These are phyloP conservation scores for Isotomurus palustris DNA, from an alignment of 2,888 invertebrate species.

Conservation along the genomic window DNA sequence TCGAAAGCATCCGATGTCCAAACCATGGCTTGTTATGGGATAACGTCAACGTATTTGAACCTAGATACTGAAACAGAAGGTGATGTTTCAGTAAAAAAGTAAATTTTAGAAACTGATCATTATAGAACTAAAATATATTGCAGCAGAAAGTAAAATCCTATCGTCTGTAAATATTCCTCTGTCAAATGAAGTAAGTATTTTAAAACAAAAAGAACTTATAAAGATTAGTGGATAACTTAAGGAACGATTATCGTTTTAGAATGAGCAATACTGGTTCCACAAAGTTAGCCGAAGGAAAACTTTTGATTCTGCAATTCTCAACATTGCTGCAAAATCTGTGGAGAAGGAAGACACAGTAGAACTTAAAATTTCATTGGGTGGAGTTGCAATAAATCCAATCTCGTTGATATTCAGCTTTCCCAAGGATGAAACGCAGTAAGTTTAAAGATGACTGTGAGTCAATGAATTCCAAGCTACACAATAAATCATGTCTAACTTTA, in stretches of 20 bases:
- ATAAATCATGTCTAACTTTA: no score
- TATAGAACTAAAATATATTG: no score
- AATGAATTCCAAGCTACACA: no score
- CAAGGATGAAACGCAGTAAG: no score
- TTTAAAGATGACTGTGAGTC: no score
- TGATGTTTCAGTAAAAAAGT: no score
- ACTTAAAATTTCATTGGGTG: conserved; percentile 17
- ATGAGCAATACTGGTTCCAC: conserved; percentile 74
- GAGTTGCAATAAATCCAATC: conserved; percentile 14
- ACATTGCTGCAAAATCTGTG: conserved; percentile 65
- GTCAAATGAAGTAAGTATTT: conserved; percentile 5
- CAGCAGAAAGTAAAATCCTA: no score
- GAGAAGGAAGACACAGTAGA: neutral
- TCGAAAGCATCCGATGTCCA: conserved; percentile 87
- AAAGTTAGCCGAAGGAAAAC: conserved; percentile 88
- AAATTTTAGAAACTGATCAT: no score
- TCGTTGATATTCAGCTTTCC: neutral
- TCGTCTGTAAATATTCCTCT: conserved; percentile 9
- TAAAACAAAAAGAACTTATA: no score
- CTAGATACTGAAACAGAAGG: no score
- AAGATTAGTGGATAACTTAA: no score
- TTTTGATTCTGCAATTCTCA: conserved; percentile 93
- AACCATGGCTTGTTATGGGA: conserved; percentile 19
- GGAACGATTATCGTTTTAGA: conserved; percentile 48
- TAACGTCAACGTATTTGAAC: neutral